A percentile compares a stretch with the other conserved stretches of the same genome.
Conservation (phyloP, 2,888 invertebrate species). For the Pemphredon lugubris region DNA sequence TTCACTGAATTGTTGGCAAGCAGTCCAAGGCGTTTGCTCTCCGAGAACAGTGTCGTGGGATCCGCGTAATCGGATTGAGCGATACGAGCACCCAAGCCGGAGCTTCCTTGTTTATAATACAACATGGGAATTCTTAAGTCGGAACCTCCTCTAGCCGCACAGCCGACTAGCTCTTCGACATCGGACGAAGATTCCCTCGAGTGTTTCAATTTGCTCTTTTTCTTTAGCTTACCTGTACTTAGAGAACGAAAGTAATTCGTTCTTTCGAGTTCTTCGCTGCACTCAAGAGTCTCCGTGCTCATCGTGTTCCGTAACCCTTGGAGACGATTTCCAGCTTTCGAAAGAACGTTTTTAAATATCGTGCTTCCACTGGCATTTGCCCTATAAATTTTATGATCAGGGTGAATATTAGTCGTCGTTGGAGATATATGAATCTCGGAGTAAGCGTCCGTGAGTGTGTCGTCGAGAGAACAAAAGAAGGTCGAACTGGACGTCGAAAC, state of each 20-base stretch:
- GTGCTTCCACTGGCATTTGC: conserved; percentile 78
- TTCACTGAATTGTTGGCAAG: conserved; percentile 10
- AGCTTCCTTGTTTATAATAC: conserved; percentile 89
- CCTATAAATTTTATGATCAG: conserved; percentile 91
- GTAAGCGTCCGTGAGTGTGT: conserved; percentile 80
- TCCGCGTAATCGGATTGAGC: conserved; percentile 94
- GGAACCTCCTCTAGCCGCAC: conserved; percentile 50
- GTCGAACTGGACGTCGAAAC: conserved; percentile 83
- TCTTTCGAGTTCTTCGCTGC: conserved; percentile 73
- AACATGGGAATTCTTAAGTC: conserved; percentile 64
- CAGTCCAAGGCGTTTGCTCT: conserved; percentile 62
- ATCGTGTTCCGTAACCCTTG: conserved; percentile 77
- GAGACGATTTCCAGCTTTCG: conserved; percentile 77
- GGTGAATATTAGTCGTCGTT: conserved; percentile 83
- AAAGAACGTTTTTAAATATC: conserved; percentile 79
- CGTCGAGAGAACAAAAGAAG: conserved; percentile 83
- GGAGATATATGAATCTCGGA: conserved; percentile 81
- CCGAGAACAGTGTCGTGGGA: conserved; percentile 86
- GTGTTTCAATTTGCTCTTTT: conserved; percentile 75
- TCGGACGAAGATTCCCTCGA: conserved; percentile 75
- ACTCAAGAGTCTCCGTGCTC: conserved; percentile 80
- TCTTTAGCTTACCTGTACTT: conserved; percentile 65
- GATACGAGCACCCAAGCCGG: conserved; percentile 92
- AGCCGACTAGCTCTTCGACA: conserved; percentile 71
- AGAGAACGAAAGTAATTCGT: conserved; percentile 67